These are phyloP conservation scores for Eucriotettix oculatus DNA, from an alignment of 2,888 invertebrate genomes.

Conservation along the genomic window DNA sequence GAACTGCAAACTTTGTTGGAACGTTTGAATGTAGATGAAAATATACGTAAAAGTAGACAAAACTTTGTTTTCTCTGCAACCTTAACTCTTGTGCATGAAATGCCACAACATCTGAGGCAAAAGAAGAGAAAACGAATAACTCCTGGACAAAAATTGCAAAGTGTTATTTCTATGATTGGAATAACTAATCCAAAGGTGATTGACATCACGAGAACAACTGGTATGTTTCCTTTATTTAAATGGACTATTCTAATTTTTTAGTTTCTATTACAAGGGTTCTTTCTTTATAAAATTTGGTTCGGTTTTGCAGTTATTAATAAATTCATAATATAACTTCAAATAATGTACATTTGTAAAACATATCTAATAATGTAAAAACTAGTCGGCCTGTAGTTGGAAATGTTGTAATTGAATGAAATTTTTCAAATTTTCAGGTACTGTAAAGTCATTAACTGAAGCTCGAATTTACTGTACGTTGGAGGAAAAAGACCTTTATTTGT, in stretches of 20 bases:
- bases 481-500: constrained; percentile 82
- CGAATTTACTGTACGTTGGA: constrained; percentile 59
- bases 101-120: constrained; percentile 46
- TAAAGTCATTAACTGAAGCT: constrained; percentile 69
- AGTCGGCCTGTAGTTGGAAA: background rate
- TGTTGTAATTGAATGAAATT: background rate
- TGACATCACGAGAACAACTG: constrained; percentile 68
- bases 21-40: constrained; percentile 53
- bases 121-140: constrained; percentile 28
- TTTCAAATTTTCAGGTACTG: constrained; percentile 41
- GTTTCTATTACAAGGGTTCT: too few species aligned
- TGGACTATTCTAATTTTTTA: too few species aligned
- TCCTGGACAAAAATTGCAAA: constrained; percentile 56
- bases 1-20: constrained; percentile 72
- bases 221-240: constrained; percentile 24
- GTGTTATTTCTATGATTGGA: constrained; percentile 62
- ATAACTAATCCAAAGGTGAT: constrained; percentile 83
- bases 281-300: too few species aligned
- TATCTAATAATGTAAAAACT: background rate
- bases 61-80: constrained; percentile 98
- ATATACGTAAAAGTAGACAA: constrained; percentile 47
- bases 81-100: constrained; percentile 75
- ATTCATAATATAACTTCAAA: background rate
- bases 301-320: too few species aligned
- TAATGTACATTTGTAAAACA: background rate